Conservation (phyloP, 2,888 invertebrate species). For the Volucella bombylans region DNA sequence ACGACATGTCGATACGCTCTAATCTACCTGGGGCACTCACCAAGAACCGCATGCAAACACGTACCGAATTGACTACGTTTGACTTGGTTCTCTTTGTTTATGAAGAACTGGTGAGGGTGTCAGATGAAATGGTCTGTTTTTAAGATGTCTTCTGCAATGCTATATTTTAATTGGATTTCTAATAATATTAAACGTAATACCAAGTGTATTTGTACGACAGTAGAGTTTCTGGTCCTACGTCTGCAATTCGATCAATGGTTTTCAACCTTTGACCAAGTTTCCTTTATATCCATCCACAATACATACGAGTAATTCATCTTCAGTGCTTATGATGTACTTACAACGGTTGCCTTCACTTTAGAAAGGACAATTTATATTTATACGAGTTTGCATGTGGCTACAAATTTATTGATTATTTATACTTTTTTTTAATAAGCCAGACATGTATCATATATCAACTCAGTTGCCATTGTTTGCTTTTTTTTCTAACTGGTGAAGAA, state of each 20-base stretch:
- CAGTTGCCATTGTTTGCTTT: too few relatives aligned
- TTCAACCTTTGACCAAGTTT: constrained; percentile 14
- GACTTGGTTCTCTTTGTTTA: constrained; percentile 55
- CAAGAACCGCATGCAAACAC: constrained; percentile 17
- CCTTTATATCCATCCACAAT: constrained; percentile 7
- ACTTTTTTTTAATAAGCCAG: too few relatives aligned
- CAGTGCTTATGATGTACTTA: not conserved
- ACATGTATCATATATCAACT: too few relatives aligned
- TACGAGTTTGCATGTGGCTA: too few relatives aligned
- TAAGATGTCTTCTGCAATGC: constrained; percentile 41
- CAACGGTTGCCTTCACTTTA: too few relatives aligned
- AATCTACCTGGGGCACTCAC: constrained; percentile 50
- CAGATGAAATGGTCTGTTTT: constrained; percentile 28
- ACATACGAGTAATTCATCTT: constrained; percentile 10
- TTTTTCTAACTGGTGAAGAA: too few relatives aligned
- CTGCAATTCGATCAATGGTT: constrained; percentile 10
- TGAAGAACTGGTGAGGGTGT: constrained; percentile 35
- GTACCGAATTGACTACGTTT: constrained; percentile 31
- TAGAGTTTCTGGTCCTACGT: constrained; percentile 29
- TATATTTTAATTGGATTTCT: constrained; percentile 69
- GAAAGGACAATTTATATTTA: too few relatives aligned
- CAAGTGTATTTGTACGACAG: constrained; percentile 25
- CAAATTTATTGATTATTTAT: too few relatives aligned
- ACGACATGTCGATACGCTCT: constrained; percentile 59
- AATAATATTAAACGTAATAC: constrained; percentile 42